Evolutionary conservation across 1,140 invertebrate species (phyloP).

Genomic region (Rhopalosiphum padi): DNA sequence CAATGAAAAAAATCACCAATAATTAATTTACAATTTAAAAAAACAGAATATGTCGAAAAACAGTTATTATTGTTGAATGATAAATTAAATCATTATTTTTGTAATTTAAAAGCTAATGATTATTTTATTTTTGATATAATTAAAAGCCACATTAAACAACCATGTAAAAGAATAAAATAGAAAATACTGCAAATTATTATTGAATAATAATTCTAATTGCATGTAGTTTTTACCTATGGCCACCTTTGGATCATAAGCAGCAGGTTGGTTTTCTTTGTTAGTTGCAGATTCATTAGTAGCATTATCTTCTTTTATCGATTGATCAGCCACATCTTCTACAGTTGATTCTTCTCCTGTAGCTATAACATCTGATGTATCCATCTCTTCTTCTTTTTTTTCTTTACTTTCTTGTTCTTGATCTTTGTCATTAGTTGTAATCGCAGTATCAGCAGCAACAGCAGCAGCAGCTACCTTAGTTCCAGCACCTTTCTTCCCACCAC

Average conservation of each 20-base stretch:
- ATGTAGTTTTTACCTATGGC: slow-evolving; percentile 27
- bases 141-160: neutral
- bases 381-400: neutral
- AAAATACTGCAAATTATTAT: neutral
- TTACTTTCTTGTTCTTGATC: neutral
- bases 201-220: neutral
- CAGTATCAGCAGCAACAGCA: neutral
- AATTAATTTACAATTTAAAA: neutral
- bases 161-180: neutral
- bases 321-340: neutral
- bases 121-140: no score
- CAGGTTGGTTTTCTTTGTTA: neutral
- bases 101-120: neutral
- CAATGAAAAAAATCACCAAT: neutral
- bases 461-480: neutral
- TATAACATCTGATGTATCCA: neutral
- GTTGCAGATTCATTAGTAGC: neutral
- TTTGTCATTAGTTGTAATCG: neutral
- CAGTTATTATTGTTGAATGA: neutral
- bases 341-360: neutral
- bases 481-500: neutral
- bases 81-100: neutral
- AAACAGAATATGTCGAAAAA: neutral
- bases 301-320: neutral
- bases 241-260: slow-evolving; percentile 45